Evolutionary conservation across 2,113 vertebrate genomes (phyloP).

Genomic region (Melanocharis versteri): DNA sequence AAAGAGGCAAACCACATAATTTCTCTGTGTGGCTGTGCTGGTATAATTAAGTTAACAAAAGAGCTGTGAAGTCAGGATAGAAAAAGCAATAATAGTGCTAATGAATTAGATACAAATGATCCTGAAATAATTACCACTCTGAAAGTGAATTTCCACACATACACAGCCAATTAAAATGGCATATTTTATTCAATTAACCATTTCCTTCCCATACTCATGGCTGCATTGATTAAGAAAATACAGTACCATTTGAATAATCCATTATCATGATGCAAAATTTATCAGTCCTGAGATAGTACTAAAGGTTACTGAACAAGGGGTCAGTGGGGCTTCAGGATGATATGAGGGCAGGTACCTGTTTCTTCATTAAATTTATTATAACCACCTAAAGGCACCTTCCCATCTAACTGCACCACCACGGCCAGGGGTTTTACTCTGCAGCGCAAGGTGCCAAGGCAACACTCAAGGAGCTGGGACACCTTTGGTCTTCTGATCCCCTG

Average conservation of each 20-base stretch:
- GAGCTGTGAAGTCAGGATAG: neutral
- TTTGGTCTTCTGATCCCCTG: neutral
- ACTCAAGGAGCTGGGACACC: neutral
- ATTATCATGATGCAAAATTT: neutral
- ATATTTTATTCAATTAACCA: neutral
- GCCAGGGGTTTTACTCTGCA: neutral
- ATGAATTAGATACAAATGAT: neutral
- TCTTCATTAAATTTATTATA: neutral
- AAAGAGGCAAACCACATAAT: neutral
- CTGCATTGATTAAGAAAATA: neutral
- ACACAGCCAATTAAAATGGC: neutral
- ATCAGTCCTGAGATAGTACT: neutral
- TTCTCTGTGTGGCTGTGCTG: neutral
- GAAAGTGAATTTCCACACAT: neutral
- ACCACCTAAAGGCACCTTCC: neutral
- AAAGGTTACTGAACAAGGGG: neutral
- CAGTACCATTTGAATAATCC: neutral
- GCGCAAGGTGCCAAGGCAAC: neutral
- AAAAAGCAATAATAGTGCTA: neutral
- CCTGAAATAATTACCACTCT: neutral
- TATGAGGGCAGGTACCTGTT: neutral
- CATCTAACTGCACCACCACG: neutral
- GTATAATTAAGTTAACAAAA: neutral
- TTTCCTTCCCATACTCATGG: neutral
- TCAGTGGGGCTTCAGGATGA: neutral